These are phyloP conservation scores for Galerucella calmariensis DNA, from an alignment of 2,888 invertebrate genomes.

Conservation along the genomic window DNA sequence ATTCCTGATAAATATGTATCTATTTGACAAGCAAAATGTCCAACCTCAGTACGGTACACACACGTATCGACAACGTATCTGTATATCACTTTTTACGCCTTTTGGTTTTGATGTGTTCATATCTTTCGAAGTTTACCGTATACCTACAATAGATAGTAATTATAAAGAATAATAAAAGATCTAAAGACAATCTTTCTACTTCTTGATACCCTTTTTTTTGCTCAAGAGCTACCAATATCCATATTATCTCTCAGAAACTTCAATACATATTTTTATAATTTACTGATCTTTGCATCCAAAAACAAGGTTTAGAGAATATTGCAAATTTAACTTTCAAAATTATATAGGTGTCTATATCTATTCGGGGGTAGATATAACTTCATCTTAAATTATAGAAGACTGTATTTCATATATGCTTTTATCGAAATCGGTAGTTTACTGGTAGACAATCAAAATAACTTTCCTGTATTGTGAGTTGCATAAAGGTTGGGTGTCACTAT, in stretches of 20 bases:
- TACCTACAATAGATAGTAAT: neutral
- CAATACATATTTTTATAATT: too few relatives aligned
- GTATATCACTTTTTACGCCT: neutral
- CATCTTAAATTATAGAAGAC: neutral
- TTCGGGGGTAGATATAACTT: neutral
- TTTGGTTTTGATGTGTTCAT: neutral
- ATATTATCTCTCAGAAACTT: too few relatives aligned
- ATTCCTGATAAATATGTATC: neutral
- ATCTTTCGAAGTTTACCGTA: neutral
- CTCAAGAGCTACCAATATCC: too few relatives aligned
- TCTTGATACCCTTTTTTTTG: too few relatives aligned
- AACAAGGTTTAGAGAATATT: neutral
- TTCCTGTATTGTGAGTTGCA: neutral
- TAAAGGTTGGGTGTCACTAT: neutral
- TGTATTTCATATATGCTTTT: neutral
- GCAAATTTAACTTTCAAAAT: neutral
- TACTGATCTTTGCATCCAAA: too few relatives aligned
- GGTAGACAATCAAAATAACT: neutral
- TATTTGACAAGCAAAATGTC: neutral
- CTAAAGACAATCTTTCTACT: too few relatives aligned
- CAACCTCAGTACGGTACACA: neutral
- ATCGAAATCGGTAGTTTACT: neutral
- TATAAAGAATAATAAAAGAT: neutral
- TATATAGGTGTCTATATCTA: neutral
- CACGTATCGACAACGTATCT: neutral